phyloP scores from a whole-genome alignment of 2,888 invertebrate genomes.

The Panzeria rudis region DNA sequence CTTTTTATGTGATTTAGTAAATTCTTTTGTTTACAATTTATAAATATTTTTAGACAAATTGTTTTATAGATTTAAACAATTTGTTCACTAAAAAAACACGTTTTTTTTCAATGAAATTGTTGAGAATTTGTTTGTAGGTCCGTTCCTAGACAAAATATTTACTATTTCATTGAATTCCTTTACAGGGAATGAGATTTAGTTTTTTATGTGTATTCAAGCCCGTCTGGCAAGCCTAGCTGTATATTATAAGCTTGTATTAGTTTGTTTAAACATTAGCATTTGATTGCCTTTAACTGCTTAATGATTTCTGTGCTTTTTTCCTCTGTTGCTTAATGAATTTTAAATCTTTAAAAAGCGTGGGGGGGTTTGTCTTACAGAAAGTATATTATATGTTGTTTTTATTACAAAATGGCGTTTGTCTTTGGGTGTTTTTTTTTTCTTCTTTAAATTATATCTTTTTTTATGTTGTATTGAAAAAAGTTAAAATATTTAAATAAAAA shows the following conservation, averaged over 20 bases:
- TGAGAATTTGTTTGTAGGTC: too few species aligned
- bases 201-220: too few species aligned
- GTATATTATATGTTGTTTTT: slow-evolving; percentile 11
- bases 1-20: too few species aligned
- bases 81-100: too few species aligned
- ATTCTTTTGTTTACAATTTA: too few species aligned
- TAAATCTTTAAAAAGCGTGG: slow-evolving; percentile 48
- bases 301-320: slow-evolving; percentile 43
- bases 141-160: too few species aligned
- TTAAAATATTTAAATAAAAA: slow-evolving; percentile 26
- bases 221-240: too few species aligned
- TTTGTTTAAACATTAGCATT: slow-evolving; percentile 32
- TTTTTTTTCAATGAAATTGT: too few species aligned
- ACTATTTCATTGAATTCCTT: too few species aligned
- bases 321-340: slow-evolving; percentile 43
- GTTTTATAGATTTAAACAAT: too few species aligned
- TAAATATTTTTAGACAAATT: too few species aligned
- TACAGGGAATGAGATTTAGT: too few species aligned
- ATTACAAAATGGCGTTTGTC: slow-evolving; percentile 66
- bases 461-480: not conserved
- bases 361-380: slow-evolving; percentile 47
- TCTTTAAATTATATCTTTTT: not conserved
- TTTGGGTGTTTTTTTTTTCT: not conserved
- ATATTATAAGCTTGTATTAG: slow-evolving; percentile 36
- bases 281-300: slow-evolving; percentile 47